A percentile compares a stretch with the other conserved stretches of the same genome.
Conservation (phyloP, 2,888 invertebrate species). For the Petrophora chlorosata region DNA sequence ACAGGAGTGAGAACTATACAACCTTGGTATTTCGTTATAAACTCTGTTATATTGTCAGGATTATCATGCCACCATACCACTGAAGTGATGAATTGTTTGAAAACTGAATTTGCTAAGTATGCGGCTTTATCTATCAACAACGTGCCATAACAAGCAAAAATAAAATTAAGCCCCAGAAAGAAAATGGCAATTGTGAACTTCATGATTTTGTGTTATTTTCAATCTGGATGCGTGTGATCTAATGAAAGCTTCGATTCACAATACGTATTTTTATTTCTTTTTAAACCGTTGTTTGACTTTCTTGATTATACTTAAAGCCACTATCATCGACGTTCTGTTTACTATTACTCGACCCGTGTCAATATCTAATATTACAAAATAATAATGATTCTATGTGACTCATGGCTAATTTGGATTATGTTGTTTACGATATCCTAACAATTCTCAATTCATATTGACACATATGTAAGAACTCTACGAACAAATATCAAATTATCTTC, state of each 20-base stretch:
- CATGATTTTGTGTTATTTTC: not conserved
- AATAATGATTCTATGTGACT: too few species aligned
- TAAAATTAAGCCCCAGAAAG: not conserved
- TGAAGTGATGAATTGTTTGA: constrained; percentile 40
- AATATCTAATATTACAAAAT: too few species aligned
- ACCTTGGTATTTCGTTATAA: constrained; percentile 45
- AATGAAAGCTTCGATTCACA: not conserved
- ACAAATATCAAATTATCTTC: too few species aligned
- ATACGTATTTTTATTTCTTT: too few species aligned
- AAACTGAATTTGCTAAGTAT: constrained; percentile 46
- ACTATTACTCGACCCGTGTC: too few species aligned
- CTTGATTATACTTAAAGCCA: too few species aligned
- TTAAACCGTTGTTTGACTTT: too few species aligned
- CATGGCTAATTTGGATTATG: too few species aligned
- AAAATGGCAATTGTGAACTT: constrained; percentile 1
- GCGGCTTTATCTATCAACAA: constrained; percentile 42
- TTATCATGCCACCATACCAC: constrained; percentile 47
- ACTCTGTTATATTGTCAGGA: constrained; percentile 37
- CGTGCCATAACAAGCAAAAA: not conserved
- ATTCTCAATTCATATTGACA: too few species aligned
- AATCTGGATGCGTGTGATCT: not conserved
- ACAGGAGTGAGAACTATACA: constrained; percentile 40
- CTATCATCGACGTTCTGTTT: too few species aligned
- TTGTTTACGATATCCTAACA: too few species aligned
- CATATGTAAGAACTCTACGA: too few species aligned